Evolutionary conservation across 2,113 vertebrate species (phyloP), one percentile per base, ranked within the genome.

Genomic region (Cebus imitator): DNA sequence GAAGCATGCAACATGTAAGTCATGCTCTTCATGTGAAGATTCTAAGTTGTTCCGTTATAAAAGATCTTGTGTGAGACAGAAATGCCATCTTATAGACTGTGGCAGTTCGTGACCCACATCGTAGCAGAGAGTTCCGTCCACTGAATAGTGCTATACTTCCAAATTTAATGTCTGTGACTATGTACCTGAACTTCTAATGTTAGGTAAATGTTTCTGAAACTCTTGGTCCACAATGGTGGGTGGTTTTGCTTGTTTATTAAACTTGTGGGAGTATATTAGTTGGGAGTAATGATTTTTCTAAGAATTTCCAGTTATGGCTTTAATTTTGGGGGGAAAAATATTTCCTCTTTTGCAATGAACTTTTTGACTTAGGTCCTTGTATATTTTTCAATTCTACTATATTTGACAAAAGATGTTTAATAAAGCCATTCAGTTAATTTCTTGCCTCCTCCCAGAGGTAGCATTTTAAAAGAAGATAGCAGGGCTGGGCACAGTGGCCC

Each of bases 221-320:
- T 73, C 40, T 75, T 76, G 43, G 55, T 80, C 66, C 45, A 23
- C 32, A 37, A 70, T 27, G 17, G 58, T 81, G 43, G 48, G 37
- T 72, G 23, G 25, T 52, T 97, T 90, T 96, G 61, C 90, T 86
- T 79, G 45, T 91, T 96, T 91, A 84, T 70, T 96, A 55, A 85
- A 76, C 79, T 87, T 97, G n/a, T 58, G 84, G 43, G 43, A 68
- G 37, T 76, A 23, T 68, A 23, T 94, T 87, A 70, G 23, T 50
- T 72, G 80, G 55, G n/a, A 92, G 35, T 87, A 30, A 75, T 84
- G 87, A 94, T 89, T 96, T 89, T 84, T 43, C 32, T 27, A 32
- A 89, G 76, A 87, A 87, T 93, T 91, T 70, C 87, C 83, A 92
- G 37, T 70, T 89, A 81, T 37, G 70, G 37, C 37, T 97, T 97